These are phyloP conservation scores for Hyposoter dolosus DNA, from an alignment of 2,888 invertebrate genomes.

Conservation along the genomic window DNA sequence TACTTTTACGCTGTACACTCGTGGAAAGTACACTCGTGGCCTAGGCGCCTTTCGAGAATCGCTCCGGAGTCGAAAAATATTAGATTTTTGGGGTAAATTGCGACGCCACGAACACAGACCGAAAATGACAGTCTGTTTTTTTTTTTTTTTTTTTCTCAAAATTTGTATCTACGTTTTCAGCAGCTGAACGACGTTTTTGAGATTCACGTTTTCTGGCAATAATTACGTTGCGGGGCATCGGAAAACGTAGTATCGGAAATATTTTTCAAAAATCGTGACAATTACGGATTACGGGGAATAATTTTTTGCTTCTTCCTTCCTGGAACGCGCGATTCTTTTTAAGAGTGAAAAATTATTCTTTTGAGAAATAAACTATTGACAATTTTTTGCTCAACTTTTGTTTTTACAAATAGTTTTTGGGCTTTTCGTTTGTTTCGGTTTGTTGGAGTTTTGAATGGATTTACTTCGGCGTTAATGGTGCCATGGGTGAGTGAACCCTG, in stretches of 20 bases:
- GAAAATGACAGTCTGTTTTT: background rate
- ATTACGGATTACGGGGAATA: background rate
- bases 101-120: too few species aligned
- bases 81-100: too few species aligned
- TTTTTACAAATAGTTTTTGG: background rate
- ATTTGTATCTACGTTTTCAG: background rate
- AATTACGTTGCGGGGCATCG: background rate
- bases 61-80: too few species aligned
- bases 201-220: background rate
- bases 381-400: background rate
- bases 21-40: background rate
- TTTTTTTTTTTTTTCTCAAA: background rate
- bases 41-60: background rate
- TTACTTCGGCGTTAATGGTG: background rate
- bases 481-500: slow-evolving; percentile 4
- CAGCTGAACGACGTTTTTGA: background rate
- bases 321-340: too few species aligned
- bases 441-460: background rate
- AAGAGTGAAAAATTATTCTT: too few species aligned
- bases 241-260: background rate
- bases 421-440: background rate
- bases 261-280: background rate
- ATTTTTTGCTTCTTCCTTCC: background rate
- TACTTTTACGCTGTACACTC: background rate
- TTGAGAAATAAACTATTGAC: background rate